Percentiles rank a stretch among this genome's conserved stretches.
Conservation (phyloP, 2,797 vertebrate genomes). For the Choloepus didactylus region DNA sequence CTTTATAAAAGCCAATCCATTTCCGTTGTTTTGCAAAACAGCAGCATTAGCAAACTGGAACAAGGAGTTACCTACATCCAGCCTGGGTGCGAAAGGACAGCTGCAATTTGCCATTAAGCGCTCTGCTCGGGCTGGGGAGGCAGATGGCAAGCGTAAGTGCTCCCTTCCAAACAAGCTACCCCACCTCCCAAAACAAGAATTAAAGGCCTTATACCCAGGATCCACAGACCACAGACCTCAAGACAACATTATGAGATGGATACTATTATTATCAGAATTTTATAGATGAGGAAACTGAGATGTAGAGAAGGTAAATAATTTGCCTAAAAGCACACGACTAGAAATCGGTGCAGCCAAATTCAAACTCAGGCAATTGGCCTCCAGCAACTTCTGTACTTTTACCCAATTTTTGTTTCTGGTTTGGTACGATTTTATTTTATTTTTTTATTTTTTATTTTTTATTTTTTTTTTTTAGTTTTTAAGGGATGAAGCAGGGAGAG, state of each 20-base stretch:
- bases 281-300: background rate
- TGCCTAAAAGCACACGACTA: too few relatives aligned
- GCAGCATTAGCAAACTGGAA: too few relatives aligned
- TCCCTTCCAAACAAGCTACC: background rate
- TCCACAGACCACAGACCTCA: background rate
- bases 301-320: background rate
- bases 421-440: background rate
- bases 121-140: background rate
- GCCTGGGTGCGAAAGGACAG: background rate
- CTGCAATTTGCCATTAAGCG: background rate
- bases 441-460: too few relatives aligned
- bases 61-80: accelerated
- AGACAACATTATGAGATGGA: background rate
- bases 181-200: background rate
- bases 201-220: background rate
- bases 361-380: background rate
- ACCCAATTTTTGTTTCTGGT: background rate
- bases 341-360: accelerated
- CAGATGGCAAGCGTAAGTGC: background rate
- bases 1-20: too few relatives aligned
- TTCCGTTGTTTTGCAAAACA: too few relatives aligned
- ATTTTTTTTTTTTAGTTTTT: background rate
- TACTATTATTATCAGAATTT: accelerated
- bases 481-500: background rate
- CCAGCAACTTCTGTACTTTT: background rate